These are phyloP conservation scores for Botia kubotai DNA, from an alignment of 2,797 vertebrate genomes.

Conservation along the genomic window DNA sequence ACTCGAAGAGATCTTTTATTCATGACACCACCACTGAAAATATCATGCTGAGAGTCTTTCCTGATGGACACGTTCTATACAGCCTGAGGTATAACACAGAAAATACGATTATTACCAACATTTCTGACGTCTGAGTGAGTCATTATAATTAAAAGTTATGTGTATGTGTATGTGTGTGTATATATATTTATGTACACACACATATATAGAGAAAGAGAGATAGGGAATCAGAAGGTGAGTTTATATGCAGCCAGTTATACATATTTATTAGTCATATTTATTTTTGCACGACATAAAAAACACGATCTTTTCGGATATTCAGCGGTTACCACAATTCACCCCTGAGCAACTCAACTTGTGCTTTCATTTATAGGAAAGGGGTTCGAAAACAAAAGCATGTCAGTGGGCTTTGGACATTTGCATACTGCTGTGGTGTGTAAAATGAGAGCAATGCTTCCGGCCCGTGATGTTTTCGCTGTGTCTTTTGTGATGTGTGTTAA, in stretches of 20 bases:
- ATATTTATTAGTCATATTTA: slow-evolving; percentile 22
- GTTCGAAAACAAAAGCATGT: slow-evolving; percentile 31
- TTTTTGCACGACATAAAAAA: slow-evolving; percentile 1
- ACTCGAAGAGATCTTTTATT: slow-evolving; percentile 88
- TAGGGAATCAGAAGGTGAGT: no score
- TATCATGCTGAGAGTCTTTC: slow-evolving; percentile 88
- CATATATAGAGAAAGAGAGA: neutral
- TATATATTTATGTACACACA: neutral
- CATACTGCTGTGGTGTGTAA: slow-evolving; percentile 50
- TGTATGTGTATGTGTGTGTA: neutral
- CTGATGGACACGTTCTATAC: slow-evolving; percentile 88
- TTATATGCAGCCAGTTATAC: slow-evolving; percentile 7
- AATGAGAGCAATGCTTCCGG: slow-evolving; percentile 53
- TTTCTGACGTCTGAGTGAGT: slow-evolving; percentile 30
- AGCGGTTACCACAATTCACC: slow-evolving; percentile 8
- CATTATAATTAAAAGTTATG: slow-evolving; percentile 27
- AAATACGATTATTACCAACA: slow-evolving; percentile 9
- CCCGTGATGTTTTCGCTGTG: slow-evolving; percentile 44
- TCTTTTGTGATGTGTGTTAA: slow-evolving; percentile 36
- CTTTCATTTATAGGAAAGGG: slow-evolving; percentile 12
- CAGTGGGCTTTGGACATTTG: slow-evolving; percentile 35
- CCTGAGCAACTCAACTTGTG: neutral
- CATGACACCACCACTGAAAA: slow-evolving; percentile 88
- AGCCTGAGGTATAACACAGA: slow-evolving; percentile 81
- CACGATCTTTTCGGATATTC: neutral